phyloP scores from a whole-genome alignment of 2,797 vertebrate genomes.

The Myotis daubentonii region DNA sequence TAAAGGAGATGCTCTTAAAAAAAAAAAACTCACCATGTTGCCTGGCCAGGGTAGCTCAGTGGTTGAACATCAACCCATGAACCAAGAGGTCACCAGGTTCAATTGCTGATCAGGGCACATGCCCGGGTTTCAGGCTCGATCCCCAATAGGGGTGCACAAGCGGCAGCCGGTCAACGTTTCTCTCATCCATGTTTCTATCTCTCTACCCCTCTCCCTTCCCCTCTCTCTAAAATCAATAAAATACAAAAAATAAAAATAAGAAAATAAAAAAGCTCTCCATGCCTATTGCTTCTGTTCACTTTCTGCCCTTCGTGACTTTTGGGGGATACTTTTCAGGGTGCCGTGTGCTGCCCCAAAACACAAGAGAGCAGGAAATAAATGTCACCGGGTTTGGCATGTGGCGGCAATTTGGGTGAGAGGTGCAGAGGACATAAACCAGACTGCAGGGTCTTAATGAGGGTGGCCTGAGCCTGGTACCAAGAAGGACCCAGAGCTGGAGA shows the following conservation, averaged over 20 bases:
- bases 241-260: background rate
- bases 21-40: background rate
- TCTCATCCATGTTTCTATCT: background rate
- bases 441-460: background rate
- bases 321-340: background rate
- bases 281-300: fast-evolving
- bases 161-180: background rate
- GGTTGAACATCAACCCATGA: background rate
- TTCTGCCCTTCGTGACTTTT: background rate
- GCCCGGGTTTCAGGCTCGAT: background rate
- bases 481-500: background rate
- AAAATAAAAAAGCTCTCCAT: no score
- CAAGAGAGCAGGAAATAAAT: background rate
- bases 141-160: background rate
- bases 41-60: background rate
- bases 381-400: no score
- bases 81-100: no score
- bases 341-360: background rate
- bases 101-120: background rate
- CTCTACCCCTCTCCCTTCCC: background rate
- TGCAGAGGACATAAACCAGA: no score
- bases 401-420: background rate
- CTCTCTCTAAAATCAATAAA: background rate
- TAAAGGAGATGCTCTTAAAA: no score
- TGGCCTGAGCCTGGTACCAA: background rate